Conservation (phyloP, 2,888 invertebrate genomes). For the Lithophane socia region DNA sequence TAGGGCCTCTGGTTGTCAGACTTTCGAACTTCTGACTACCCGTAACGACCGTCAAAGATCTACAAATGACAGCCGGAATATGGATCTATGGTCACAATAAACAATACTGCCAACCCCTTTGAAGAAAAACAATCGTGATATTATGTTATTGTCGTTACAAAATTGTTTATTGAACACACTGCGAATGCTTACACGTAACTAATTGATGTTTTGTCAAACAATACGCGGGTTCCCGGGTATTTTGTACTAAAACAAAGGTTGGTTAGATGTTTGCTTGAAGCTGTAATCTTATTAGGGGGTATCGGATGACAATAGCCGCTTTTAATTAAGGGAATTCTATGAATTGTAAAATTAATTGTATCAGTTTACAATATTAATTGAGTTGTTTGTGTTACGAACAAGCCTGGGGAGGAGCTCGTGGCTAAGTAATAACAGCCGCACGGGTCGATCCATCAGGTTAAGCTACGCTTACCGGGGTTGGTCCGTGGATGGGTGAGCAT, state of each 20-base stretch:
- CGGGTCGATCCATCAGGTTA: too few species aligned
- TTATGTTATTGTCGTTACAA: neutral
- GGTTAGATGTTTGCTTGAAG: slow-evolving; percentile 31
- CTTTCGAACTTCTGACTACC: too few species aligned
- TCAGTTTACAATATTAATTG: neutral
- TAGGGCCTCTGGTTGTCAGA: too few species aligned
- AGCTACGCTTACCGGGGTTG: too few species aligned
- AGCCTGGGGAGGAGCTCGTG: too few species aligned
- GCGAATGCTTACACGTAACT: slow-evolving; percentile 41
- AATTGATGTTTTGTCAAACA: slow-evolving; percentile 60
- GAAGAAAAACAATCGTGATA: neutral
- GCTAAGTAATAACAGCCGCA: too few species aligned
- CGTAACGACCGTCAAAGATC: too few species aligned
- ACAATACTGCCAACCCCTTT: too few species aligned
- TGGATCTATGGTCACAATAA: too few species aligned
- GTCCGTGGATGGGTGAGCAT: too few species aligned
- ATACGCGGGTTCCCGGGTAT: slow-evolving; percentile 38
- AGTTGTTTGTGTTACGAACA: neutral
- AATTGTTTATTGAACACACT: slow-evolving; percentile 44
- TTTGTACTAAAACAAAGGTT: slow-evolving; percentile 36
- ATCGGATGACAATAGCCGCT: slow-evolving; percentile 36
- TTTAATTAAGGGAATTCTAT: slow-evolving; percentile 21
- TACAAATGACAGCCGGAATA: too few species aligned
- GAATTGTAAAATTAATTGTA: slow-evolving; percentile 29
- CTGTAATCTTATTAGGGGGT: slow-evolving; percentile 43